Evolutionary conservation across 2,797 vertebrate species (phyloP), one percentile per base, ranked within the genome.

Genomic region (Rhinella marina): DNA sequence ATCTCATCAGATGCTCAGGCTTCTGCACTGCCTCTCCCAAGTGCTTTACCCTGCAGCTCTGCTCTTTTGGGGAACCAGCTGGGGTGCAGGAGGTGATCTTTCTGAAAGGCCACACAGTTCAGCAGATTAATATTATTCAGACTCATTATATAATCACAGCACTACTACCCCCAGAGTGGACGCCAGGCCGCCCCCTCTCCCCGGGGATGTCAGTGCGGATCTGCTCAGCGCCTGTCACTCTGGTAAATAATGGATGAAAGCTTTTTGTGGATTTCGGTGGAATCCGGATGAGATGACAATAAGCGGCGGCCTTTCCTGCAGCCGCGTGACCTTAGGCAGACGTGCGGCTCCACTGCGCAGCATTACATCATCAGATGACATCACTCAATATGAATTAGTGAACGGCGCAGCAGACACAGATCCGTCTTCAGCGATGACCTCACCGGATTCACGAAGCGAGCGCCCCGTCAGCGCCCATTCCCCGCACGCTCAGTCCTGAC

Each of bases 331-430:
- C 81, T 27, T 13, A 48, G 72, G 29, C 81, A 88, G 86, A 88
- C 86, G 21, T 8, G 72, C 62, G 73, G 86, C 87, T 80, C 87
- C 87, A 88, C 14, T 4, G 41, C 7, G 70, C 41, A 29, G 32
- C 75, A 85, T 88, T 59, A 85, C 87, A 81, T 85, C 82, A 88
- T 62, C 7, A 7, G 9, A 29, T 25, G 32, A 84, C 77, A 88
- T 88, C 70, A 88, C 80, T 79, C 66, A 48, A 12, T 64, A 12
- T 81, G 75, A 81, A 29, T 86, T 61, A 87, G 52, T 21, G 75
- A 1, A 72, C 73, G n/a, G 9, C 23, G n/a, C 23, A 4, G 57
- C 79, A 29, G 23, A 59, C 78, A 7, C 27, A 6, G 27, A 41
- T 64, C 29, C 79, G 10, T 81, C 79, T 73, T 73, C 80, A 66